Conservation (phyloP, 2,888 invertebrate genomes). For the Cistogaster globosa region DNA sequence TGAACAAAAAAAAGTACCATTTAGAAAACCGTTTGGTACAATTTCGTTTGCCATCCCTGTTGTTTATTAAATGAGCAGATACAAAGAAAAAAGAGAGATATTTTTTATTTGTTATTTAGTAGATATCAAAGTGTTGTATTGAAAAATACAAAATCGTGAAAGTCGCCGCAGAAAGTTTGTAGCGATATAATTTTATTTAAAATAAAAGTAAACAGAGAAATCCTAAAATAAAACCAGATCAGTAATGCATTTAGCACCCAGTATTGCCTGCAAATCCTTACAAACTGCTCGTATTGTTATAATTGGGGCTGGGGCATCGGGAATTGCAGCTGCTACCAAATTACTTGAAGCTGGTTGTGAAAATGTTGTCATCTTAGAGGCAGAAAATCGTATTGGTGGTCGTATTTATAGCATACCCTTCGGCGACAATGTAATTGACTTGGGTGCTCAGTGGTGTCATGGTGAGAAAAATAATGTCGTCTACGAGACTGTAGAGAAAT, state of each 20-base stretch:
- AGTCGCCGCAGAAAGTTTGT: background rate
- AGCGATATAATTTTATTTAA: too few relatives aligned
- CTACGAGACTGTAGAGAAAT: constrained; percentile 84
- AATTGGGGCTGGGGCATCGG: constrained; percentile 82
- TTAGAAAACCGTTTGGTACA: too few relatives aligned
- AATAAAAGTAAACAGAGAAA: background rate
- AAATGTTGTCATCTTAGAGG: constrained; percentile 86
- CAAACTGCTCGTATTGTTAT: constrained; percentile 79
- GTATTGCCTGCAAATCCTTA: constrained; percentile 36
- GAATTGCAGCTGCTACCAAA: constrained; percentile 82
- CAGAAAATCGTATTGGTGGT: constrained; percentile 87
- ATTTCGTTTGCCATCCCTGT: too few relatives aligned
- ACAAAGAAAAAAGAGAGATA: background rate
- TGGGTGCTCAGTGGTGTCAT: constrained; percentile 90
- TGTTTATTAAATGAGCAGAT: background rate
- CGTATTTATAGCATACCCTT: constrained; percentile 85
- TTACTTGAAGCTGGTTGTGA: constrained; percentile 82
- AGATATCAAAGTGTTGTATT: background rate
- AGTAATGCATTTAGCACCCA: background rate
- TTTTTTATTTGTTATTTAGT: background rate
- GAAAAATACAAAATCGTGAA: background rate
- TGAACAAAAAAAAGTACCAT: too few relatives aligned
- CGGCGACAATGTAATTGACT: constrained; percentile 86
- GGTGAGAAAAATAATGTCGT: constrained; percentile 86
- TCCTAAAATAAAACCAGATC: background rate